Evolutionary conservation across 2,113 vertebrate species (phyloP).

Genomic region (Myotis lucifugus): DNA sequence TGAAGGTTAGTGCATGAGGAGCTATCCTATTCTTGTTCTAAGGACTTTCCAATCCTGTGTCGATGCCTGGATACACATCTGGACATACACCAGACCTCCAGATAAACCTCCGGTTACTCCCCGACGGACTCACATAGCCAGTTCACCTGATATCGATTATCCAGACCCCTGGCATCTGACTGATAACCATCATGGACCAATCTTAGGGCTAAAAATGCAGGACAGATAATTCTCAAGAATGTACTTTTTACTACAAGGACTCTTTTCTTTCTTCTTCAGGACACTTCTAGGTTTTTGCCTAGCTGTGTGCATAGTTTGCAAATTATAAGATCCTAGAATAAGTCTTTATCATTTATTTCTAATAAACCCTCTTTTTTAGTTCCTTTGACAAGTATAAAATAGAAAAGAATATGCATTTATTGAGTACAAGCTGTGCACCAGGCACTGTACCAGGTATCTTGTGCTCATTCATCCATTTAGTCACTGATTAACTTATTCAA

Average conservation of each 20-base stretch:
- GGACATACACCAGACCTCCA: neutral
- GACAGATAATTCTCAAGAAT: neutral
- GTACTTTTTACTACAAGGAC: neutral
- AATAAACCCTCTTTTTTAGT: neutral
- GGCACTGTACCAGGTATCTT: neutral
- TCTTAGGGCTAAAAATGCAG: neutral
- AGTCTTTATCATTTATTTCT: neutral
- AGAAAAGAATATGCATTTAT: neutral
- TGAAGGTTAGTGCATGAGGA: neutral
- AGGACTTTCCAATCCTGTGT: neutral
- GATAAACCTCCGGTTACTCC: neutral
- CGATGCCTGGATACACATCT: neutral
- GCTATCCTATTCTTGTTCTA: neutral
- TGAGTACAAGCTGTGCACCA: neutral
- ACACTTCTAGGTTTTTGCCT: neutral
- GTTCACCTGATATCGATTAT: neutral
- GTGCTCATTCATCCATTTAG: neutral
- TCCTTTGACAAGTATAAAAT: neutral
- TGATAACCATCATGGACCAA: neutral
- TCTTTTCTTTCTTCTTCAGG: neutral
- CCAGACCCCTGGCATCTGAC: neutral
- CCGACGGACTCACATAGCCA: neutral
- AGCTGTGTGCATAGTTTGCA: neutral
- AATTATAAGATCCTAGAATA: neutral
- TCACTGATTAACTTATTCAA: neutral